Evolutionary conservation across 2,888 invertebrate genomes (phyloP).

Genomic region (Melikaiella ostensackeni): DNA sequence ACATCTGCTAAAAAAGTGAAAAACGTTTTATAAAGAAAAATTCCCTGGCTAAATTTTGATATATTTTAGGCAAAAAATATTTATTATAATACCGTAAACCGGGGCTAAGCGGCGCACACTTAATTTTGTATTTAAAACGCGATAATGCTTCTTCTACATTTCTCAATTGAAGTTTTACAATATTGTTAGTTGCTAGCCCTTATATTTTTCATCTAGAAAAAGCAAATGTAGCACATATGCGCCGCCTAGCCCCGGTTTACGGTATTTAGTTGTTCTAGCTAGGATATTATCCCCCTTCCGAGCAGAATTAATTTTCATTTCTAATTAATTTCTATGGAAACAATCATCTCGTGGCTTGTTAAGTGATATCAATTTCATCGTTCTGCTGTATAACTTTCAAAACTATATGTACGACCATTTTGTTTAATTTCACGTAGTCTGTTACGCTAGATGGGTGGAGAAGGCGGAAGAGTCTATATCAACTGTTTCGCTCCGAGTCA

Average conservation of each 20-base stretch:
- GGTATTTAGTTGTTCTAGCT: too few species aligned
- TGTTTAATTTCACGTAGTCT: not conserved
- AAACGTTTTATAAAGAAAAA: not conserved
- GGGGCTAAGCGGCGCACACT: too few species aligned
- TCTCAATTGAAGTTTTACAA: too few species aligned
- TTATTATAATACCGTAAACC: too few species aligned
- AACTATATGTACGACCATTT: not conserved
- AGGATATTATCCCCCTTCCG: too few species aligned
- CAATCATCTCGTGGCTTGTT: not conserved
- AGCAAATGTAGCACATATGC: too few species aligned
- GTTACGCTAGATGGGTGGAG: not conserved
- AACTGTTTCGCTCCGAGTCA: conserved; percentile 13
- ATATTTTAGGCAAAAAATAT: too few species aligned
- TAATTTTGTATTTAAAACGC: too few species aligned
- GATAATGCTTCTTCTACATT: too few species aligned
- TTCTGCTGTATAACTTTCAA: not conserved
- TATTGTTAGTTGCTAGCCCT: too few species aligned
- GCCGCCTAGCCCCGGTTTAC: too few species aligned
- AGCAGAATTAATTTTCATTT: not conserved
- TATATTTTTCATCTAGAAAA: too few species aligned
- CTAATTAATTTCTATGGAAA: not conserved
- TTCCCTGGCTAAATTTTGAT: not conserved
- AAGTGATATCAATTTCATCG: conserved; percentile 3
- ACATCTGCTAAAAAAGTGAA: not conserved
- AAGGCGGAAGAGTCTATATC: conserved; percentile 20